Evolutionary conservation across 2,888 invertebrate genomes (phyloP), one percentile per base, ranked within the genome.

Genomic region (Apoderus coryli): DNA sequence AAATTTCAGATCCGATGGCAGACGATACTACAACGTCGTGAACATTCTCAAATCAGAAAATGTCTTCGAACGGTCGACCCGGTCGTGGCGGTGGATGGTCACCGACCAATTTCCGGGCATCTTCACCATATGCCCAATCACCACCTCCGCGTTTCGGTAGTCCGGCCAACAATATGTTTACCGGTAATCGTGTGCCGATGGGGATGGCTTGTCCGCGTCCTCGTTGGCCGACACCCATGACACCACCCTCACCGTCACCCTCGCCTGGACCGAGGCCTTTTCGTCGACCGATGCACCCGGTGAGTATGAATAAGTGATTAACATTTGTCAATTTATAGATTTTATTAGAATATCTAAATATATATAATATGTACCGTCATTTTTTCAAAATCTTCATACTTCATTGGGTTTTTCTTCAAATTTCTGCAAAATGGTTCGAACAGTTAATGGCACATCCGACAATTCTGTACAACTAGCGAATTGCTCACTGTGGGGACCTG

Each of bases 41-140:
- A 22, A 14, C 22, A 10, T 26, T 19, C 16, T 10, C 22, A 10
- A 25, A n/a, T n/a, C n/a, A n/a, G n/a, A n/a, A n/a, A n/a, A n/a
- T n/a, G n/a, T n/a, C n/a, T n/a, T n/a, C 60, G 32, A 50, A 47
- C 46, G 44, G 47, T 26, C 46, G 43, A 34, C 46, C 46, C 27
- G 46, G 46, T 33, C 43, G 44, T 36, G 44, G 45, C 12, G 43
- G 59, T 59, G 51, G 63, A 65, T 56, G 56, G 49, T 73, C 74
- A 28, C 67, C 69, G 23, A 62, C 66, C 39, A 69, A 74, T 47
- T 80, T 73, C 56, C 71, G 79, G 16, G 74, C 80, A 16, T 72
- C 76, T 9, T 79, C 80, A 19, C 79, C 81, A 27, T 80, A 78
- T 66, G 70, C 72, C 5, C 74, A 77, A 2, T 74, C 77, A 42